Evolutionary conservation across 2,113 vertebrate genomes (phyloP), one percentile per base, ranked within the genome.

Genomic region (Poecilia latipinna): DNA sequence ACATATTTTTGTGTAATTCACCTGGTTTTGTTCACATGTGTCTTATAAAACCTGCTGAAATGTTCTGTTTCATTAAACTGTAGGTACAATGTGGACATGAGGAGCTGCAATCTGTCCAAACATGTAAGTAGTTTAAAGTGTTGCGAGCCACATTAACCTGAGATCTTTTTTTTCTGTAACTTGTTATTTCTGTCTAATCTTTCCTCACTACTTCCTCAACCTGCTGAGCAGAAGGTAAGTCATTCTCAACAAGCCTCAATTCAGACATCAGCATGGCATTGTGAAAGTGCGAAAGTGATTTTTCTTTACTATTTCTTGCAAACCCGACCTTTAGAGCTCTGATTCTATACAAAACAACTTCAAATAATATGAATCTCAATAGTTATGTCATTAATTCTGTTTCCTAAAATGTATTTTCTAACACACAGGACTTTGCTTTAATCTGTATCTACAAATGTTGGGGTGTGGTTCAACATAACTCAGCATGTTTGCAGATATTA

Each of bases 11-110:
- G 35, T 37, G 10, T 37, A 11, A 37, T 37, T 11, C 10, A 37
- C 2, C 35, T 17, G 17, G 17, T 5, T 8, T 54, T 54, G 22
- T 54, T 19, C 6, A 13, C 22, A 26, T 65, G 44, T n/a, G 0
- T 7, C 57, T 62, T 15, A 37, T 31, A 54, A 51, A 48, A 4
- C 48, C 24, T 37, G 2, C 28, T 82, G 0, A 80, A 44, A 12
- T 12, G 3, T 70, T 65, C 71, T 74, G 10, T 35, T 81, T 74
- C 85, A 8, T 77, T 88, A 33, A 75, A 77, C 79, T 90, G 48
- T 88, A 98, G 97, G 89, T 97, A 97, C 92, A 97, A 97, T 15
- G 94, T 97, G 66, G 96, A 98, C 65, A 97, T 96, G 48, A 96
- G 95, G 93, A 96, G 93, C 93, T 95, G 93, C 90, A 97, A 96